phyloP scores from a whole-genome alignment of 2,888 invertebrate species.

The Stenoptilia bipunctidactyla region DNA sequence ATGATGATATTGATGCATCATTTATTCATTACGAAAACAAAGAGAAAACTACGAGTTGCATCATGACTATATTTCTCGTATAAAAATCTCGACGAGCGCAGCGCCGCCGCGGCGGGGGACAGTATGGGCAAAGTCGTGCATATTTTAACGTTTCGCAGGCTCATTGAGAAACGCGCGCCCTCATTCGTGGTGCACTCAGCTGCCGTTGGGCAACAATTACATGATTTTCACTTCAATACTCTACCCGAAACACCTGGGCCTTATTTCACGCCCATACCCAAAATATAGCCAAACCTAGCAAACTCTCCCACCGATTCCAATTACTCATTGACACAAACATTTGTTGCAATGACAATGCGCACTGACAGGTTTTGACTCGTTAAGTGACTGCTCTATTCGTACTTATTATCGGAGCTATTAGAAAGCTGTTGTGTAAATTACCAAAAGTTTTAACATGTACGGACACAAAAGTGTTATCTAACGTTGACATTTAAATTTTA shows the following conservation, averaged over 20 bases:
- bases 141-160: slow-evolving; percentile 64
- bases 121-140: slow-evolving; percentile 54
- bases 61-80: no score
- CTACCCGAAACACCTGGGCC: no score
- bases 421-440: slow-evolving; percentile 39
- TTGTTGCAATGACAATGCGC: slow-evolving; percentile 37
- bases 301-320: no score
- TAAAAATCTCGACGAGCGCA: no score
- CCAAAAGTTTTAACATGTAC: slow-evolving; percentile 8
- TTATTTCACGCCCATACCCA: no score
- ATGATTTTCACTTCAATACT: slow-evolving; percentile 43
- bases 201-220: slow-evolving; percentile 58
- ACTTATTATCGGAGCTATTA: slow-evolving; percentile 35
- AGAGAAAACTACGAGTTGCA: no score
- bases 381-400: slow-evolving; percentile 18
- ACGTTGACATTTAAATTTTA: background rate
- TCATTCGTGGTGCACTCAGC: slow-evolving; percentile 59
- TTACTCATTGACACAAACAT: slow-evolving; percentile 32
- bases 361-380: slow-evolving; percentile 26
- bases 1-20: no score
- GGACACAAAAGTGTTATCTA: slow-evolving; percentile 8
- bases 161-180: slow-evolving; percentile 65
- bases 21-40: no score
- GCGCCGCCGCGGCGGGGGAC: slow-evolving; percentile 22
- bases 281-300: no score